Conservation (phyloP, 2,113 vertebrate species). For the Rhea pennata region DNA sequence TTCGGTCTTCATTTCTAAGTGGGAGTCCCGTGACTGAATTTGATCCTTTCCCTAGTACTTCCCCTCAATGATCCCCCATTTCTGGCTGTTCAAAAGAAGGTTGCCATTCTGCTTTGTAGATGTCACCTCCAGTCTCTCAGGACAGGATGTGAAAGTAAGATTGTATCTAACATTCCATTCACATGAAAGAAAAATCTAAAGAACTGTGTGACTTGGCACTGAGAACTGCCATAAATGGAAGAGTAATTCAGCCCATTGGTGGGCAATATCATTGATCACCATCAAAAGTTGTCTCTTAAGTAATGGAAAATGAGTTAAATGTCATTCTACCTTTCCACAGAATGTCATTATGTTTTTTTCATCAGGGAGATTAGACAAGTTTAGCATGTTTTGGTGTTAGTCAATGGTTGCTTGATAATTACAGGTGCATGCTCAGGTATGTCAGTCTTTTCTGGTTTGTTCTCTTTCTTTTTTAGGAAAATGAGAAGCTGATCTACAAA, state of each 20-base stretch:
- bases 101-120: not conserved
- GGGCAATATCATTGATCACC: not conserved
- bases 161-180: not conserved
- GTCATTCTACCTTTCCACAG: slow-evolving; percentile 12
- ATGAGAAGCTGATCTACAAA: not conserved
- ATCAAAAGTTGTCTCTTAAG: slow-evolving; percentile 32
- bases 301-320: slow-evolving; percentile 31
- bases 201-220: not conserved
- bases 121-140: not conserved
- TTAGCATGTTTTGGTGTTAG: not conserved
- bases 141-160: not conserved
- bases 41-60: not conserved
- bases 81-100: not conserved
- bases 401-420: not conserved
- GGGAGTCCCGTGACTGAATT: not conserved
- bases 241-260: not conserved
- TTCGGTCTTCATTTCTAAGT: not conserved
- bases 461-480: not conserved
- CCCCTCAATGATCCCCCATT: not conserved
- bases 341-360: not conserved
- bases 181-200: not conserved
- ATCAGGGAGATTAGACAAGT: not conserved
- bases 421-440: not conserved
- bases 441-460: not conserved
- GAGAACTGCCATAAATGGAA: not conserved